Conservation (phyloP, 2,113 vertebrate species). For the Merops nubicus region DNA sequence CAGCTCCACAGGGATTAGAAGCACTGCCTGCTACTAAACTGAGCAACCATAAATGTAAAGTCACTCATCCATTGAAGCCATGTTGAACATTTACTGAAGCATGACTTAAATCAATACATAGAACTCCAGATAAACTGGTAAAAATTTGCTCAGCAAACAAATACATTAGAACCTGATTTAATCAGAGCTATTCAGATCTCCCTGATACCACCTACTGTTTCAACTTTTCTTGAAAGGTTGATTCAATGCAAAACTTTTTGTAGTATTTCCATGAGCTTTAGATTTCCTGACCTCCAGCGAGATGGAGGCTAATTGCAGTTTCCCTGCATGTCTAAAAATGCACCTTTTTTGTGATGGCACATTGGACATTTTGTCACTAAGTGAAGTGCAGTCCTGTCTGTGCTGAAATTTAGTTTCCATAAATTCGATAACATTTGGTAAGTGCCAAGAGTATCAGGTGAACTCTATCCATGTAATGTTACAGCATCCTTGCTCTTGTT, state of each 20-base stretch:
- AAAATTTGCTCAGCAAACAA: not conserved
- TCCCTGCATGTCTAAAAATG: not conserved
- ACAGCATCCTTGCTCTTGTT: not conserved
- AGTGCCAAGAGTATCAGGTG: not conserved
- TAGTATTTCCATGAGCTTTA: not conserved
- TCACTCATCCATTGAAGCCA: slow-evolving; percentile 74
- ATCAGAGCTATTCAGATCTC: not conserved
- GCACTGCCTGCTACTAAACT: slow-evolving; percentile 61
- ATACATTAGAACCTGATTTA: not conserved
- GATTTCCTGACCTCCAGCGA: not conserved
- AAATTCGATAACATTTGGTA: not conserved
- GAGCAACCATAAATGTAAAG: slow-evolving; percentile 69
- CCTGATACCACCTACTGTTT: not conserved
- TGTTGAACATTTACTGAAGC: slow-evolving; percentile 73
- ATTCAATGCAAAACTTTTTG: not conserved
- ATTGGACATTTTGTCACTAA: not conserved
- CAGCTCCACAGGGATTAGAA: slow-evolving; percentile 72
- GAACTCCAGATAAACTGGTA: slow-evolving; percentile 53
- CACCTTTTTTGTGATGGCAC: not conserved
- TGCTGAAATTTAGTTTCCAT: not conserved
- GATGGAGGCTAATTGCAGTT: not conserved
- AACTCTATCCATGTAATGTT: not conserved
- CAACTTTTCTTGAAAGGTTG: not conserved
- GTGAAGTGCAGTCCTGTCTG: not conserved
- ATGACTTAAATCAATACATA: slow-evolving; percentile 77